Conservation (phyloP, 2,113 vertebrate species). For the Aegotheles bennettii region DNA sequence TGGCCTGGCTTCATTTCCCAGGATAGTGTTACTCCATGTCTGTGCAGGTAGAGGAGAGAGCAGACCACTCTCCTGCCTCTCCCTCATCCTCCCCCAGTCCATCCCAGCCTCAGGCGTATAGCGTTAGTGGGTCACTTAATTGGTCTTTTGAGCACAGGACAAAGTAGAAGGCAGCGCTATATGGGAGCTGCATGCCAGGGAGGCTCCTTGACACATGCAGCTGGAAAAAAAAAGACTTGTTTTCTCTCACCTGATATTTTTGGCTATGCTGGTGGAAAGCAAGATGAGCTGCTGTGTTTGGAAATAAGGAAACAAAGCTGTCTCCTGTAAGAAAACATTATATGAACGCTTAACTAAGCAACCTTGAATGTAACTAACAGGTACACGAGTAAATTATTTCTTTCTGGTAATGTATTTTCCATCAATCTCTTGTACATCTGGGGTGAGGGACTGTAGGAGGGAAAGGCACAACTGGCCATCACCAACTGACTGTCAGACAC, state of each 20-base stretch:
- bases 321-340: conserved; percentile 65
- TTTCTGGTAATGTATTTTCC: background rate
- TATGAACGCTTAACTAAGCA: conserved; percentile 27
- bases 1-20: background rate
- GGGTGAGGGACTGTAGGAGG: background rate
- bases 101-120: background rate
- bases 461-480: too few species aligned
- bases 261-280: conserved; percentile 40
- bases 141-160: background rate
- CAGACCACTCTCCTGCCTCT: background rate
- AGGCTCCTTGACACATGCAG: background rate
- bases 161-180: background rate
- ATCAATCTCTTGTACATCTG: background rate
- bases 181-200: background rate
- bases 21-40: background rate
- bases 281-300: conserved; percentile 43
- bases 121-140: background rate
- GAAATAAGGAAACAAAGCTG: conserved; percentile 59
- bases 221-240: conserved; percentile 30
- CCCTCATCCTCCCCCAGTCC: background rate
- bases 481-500: too few species aligned
- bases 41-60: background rate
- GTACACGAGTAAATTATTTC: background rate
- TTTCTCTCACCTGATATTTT: conserved; percentile 47
- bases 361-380: conserved; percentile 20